phyloP scores from a whole-genome alignment of 2,888 invertebrate genomes.

The Epinotia brunnichana region DNA sequence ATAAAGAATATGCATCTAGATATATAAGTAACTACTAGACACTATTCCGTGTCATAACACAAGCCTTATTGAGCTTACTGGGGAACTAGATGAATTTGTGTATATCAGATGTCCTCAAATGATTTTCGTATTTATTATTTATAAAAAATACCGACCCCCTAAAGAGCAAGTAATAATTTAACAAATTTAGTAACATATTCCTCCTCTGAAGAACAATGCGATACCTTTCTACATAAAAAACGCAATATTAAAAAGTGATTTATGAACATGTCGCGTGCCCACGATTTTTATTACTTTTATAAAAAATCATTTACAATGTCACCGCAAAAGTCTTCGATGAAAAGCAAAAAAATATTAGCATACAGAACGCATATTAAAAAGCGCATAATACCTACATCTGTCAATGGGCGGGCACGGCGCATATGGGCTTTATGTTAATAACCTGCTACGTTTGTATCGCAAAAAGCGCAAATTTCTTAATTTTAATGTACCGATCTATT shows the following conservation, averaged over 20 bases:
- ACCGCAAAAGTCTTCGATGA: slow-evolving; percentile 55
- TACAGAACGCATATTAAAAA: slow-evolving; percentile 67
- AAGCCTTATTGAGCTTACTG: too few species aligned
- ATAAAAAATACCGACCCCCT: neutral
- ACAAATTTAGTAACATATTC: slow-evolving; percentile 18
- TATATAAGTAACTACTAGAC: too few species aligned
- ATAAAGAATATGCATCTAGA: too few species aligned
- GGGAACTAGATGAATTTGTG: too few species aligned
- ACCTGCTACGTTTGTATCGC: slow-evolving; percentile 44
- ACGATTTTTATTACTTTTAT: slow-evolving; percentile 61
- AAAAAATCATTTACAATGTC: slow-evolving; percentile 62
- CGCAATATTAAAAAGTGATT: slow-evolving; percentile 47
- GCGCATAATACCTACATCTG: slow-evolving; percentile 67
- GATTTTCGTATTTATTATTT: too few species aligned
- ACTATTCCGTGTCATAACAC: too few species aligned
- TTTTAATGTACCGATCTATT: slow-evolving; percentile 9
- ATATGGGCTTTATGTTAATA: slow-evolving; percentile 76
- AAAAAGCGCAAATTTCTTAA: slow-evolving; percentile 50
- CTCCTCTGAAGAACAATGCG: slow-evolving; percentile 6
- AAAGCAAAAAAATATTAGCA: slow-evolving; percentile 71
- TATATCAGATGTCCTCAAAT: too few species aligned
- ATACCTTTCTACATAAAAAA: slow-evolving; percentile 4
- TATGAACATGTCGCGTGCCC: slow-evolving; percentile 69
- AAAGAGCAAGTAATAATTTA: slow-evolving; percentile 14
- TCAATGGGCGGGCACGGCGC: slow-evolving; percentile 69